Evolutionary conservation across 2,888 invertebrate species (phyloP), one percentile per base, ranked within the genome.

Genomic region (Slavum lentiscoides): DNA sequence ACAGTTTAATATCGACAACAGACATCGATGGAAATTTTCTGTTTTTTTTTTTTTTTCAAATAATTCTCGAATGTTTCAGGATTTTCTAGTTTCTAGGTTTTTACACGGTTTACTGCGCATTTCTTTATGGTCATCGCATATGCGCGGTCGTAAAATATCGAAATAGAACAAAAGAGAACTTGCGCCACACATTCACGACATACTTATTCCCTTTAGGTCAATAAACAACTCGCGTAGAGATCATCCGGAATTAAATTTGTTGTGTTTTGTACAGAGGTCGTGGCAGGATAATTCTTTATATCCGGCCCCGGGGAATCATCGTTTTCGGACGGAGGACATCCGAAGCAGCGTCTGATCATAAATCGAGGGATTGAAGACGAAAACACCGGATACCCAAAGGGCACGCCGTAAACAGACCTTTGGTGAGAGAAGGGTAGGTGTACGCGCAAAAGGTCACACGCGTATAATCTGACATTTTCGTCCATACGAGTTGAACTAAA

Each of bases 401-500:
- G 64, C 64, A 80, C 39, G 66, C 43, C 39, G 66, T 58, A 69
- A 58, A 68, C 39, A 70, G 58, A 64, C 72, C 30, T 72, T 72
- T 58, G 62, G 62, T 43, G 7, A 59, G 37, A 68, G 49, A 53
- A 70, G 30, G 53, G 17, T 70, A 53, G 4, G n/a, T n/a, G n/a
- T 30, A 30, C 30, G 30, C 21, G 21, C 39, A 66, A 77, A 69
- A 69, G 69, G 77, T 77, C 68, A 70, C 11, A 70, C 7, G 30
- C 19, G 69, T 62, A 53, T 64, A 73, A 49, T 69, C 61, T 70
- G 69, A 77, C 77, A 77, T 77, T 70, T 77, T 55, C 61, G 61
- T 68, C 30, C 49, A 43, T 58, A 67, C 64, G 15, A 67, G 67
- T 59, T 3, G 9, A 76, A 59, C 13, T 43, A 30, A 43, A 11